A percentile compares a stretch with the other conserved stretches of the same genome.
phyloP scores from a whole-genome alignment of 2,797 vertebrate genomes.

The Mus caroli region DNA sequence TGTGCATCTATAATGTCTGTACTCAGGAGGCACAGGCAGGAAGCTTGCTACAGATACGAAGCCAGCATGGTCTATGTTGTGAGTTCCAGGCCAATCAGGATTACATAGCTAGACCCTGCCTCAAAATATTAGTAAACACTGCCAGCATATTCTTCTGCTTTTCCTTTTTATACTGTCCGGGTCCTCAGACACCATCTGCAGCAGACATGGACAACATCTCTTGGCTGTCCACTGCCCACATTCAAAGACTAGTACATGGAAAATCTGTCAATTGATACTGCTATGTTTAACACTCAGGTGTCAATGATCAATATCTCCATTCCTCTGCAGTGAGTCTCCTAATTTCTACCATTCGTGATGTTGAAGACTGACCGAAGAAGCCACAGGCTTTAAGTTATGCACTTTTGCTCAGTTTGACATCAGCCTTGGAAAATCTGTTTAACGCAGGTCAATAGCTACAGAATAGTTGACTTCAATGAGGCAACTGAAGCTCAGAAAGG shows the following conservation, averaged over 20 bases:
- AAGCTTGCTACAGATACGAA: background rate
- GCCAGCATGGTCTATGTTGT: too few relatives aligned
- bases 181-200: background rate
- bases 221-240: background rate
- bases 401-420: conserved; percentile 23
- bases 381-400: background rate
- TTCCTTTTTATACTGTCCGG: background rate
- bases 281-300: background rate
- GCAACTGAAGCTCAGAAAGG: conserved; percentile 11
- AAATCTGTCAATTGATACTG: background rate
- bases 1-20: background rate
- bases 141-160: background rate
- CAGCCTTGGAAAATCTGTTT: conserved; percentile 38
- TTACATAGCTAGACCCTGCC: background rate
- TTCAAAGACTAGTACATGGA: background rate
- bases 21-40: background rate
- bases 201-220: background rate
- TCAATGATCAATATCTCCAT: background rate
- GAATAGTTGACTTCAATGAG: background rate
- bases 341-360: background rate
- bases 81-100: background rate
- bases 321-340: background rate
- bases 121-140: background rate
- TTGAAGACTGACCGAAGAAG: conserved; percentile 4
- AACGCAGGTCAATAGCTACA: conserved; percentile 12